Percentiles rank a stretch among this genome's conserved stretches.
Conservation (phyloP, 2,113 vertebrate species). For the Arizona elegans region DNA sequence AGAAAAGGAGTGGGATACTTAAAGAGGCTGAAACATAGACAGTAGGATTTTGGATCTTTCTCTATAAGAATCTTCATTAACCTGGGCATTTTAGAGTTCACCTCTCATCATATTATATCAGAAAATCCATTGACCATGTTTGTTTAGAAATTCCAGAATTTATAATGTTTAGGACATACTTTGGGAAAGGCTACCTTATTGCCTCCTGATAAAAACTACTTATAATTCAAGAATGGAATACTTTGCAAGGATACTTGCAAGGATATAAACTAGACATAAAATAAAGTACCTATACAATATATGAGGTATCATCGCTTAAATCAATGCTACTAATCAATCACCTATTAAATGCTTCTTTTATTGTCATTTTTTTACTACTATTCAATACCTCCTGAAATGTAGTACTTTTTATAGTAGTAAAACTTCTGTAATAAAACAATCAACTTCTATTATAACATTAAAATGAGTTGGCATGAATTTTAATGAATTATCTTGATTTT, state of each 20-base stretch:
- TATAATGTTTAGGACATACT: neutral
- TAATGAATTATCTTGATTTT: neutral
- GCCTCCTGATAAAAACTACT: neutral
- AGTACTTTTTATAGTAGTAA: neutral
- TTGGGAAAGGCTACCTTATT: neutral
- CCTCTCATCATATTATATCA: neutral
- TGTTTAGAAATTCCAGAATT: neutral
- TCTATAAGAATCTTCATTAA: neutral
- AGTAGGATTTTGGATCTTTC: neutral
- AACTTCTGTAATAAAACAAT: neutral
- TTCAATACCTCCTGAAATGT: neutral
- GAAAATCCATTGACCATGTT: neutral
- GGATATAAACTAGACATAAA: neutral
- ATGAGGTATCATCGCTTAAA: neutral
- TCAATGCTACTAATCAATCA: neutral
- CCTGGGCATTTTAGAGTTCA: neutral
- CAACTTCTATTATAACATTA: neutral
- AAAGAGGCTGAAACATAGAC: neutral
- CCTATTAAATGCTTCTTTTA: neutral
- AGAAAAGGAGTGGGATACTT: neutral
- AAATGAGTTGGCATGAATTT: neutral
- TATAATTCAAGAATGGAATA: neutral
- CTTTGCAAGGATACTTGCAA: neutral
- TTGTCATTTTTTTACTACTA: neutral
- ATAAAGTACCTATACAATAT: neutral